Base-by-base conservation (phyloP, 1,140 invertebrate genomes). In the Drosophila pseudoananassae region DNA sequence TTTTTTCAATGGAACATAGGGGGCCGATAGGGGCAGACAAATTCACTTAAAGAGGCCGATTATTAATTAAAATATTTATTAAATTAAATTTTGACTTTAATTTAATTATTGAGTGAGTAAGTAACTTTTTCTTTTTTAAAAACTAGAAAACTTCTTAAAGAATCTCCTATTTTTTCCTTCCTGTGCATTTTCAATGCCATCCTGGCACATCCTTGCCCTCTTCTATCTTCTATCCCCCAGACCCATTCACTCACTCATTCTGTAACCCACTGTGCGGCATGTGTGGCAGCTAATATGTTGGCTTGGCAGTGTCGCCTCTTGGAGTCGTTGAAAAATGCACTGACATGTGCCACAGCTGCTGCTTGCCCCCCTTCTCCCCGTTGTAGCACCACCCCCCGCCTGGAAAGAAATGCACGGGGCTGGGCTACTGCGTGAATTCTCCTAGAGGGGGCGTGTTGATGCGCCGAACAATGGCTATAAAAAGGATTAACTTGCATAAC, bases 401-500 rank as follows among this genome's bases (percentile, higher is more conserved):
- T 61, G 76, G 76, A 70, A 85, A 80, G 73, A 85, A 85, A 80
- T 80, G 81, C 69, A 43, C 43, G 46, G 65, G 81, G 61, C 73
- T 78, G 74, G 51, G 58, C 69, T 27, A 14, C 23, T 47, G 52
- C 54, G 74, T 60, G 51, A 43, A 43, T 47, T 50, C 57, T 43
- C 52, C 51, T 53, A 61, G 38, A 38, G 80, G 52, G 57, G 71
- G 54, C 71, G 81, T 79, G 84, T 85, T 85, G 81, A 85, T 87
- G 81, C 69, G 82, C 82, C 74, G 82, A 85, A 85, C 81, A 85
- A 85, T 85, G 75, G 82, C 82, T 81, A 85, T 85, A 85, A 85
- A 85, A 85, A 85, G 81, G 81, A 85, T 85, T 85, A 85, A 87
- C 82, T 85, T 87, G 82, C 82, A 87, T 87, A 85, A 87, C 82